These are phyloP conservation scores for Salvelinus fontinalis DNA, from an alignment of 2,113 vertebrate species.

Conservation along the genomic window DNA sequence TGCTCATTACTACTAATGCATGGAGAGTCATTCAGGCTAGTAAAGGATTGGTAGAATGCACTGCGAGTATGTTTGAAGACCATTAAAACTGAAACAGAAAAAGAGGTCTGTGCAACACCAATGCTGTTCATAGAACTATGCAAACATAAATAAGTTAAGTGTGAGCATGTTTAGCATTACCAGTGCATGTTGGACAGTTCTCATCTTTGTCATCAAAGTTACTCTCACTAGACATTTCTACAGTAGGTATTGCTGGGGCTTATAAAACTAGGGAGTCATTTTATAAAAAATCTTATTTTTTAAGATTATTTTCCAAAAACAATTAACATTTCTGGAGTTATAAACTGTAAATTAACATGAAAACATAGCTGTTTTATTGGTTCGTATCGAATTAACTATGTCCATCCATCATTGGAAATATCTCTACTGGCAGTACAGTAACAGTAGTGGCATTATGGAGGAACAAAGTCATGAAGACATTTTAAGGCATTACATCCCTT, in stretches of 20 bases:
- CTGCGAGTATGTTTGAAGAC: constrained; percentile 27
- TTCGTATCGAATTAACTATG: constrained; percentile 29
- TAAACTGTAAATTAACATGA: constrained; percentile 37
- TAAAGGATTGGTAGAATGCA: constrained; percentile 29
- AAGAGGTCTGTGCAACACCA: constrained; percentile 35
- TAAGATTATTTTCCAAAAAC: not conserved
- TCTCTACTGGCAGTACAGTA: not conserved
- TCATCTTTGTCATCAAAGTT: not conserved
- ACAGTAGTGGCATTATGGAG: constrained; percentile 39
- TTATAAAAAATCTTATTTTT: not conserved
- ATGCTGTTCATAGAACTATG: constrained; percentile 52
- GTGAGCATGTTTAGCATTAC: constrained; percentile 16
- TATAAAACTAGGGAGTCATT: not conserved
- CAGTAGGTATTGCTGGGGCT: not conserved
- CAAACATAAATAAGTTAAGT: constrained; percentile 53
- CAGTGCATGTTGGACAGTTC: constrained; percentile 36
- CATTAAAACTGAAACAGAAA: not conserved
- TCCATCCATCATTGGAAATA: constrained; percentile 14
- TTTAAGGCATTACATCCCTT: constrained; percentile 65
- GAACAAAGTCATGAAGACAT: constrained; percentile 35
- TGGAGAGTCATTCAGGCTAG: constrained; percentile 23
- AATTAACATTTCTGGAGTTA: not conserved
- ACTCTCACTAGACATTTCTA: not conserved
- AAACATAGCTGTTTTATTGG: constrained; percentile 45
- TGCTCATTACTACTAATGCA: constrained; percentile 23